Percentiles rank a stretch among this genome's conserved stretches.
phyloP scores from a whole-genome alignment of 1,140 invertebrate genomes.

The Samia ricini region DNA sequence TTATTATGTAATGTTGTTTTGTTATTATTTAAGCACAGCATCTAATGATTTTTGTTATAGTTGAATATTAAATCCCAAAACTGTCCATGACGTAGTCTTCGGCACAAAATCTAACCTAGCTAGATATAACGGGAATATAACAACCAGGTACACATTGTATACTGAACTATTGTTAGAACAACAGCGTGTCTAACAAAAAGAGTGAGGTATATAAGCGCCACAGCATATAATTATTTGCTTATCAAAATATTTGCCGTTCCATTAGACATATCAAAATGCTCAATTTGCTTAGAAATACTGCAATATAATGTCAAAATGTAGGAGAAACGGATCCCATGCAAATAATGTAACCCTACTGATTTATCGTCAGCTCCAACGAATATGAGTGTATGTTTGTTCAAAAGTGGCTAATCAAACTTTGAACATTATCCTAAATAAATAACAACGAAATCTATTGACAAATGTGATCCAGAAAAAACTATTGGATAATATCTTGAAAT shows the following conservation, averaged over 20 bases:
- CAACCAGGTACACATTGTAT: background rate
- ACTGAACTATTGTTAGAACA: background rate
- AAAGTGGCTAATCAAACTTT: slow-evolving; percentile 21
- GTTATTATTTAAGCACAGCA: too few relatives aligned
- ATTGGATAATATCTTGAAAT: too few relatives aligned
- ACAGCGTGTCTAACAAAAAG: background rate
- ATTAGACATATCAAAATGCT: slow-evolving; percentile 51
- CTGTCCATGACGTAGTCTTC: too few relatives aligned
- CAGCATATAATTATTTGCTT: background rate
- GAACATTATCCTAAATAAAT: slow-evolving; percentile 29
- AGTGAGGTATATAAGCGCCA: background rate
- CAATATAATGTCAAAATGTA: slow-evolving; percentile 43
- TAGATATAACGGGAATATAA: too few relatives aligned
- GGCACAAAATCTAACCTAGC: too few relatives aligned
- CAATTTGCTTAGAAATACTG: slow-evolving; percentile 57
- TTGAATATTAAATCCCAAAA: too few relatives aligned
- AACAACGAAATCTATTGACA: slow-evolving; percentile 1
- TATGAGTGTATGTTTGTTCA: slow-evolving; percentile 12
- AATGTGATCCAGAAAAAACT: too few relatives aligned
- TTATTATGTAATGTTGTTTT: too few relatives aligned
- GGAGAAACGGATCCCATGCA: slow-evolving; percentile 37
- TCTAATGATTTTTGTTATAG: too few relatives aligned
- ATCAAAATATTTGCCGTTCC: slow-evolving; percentile 39
- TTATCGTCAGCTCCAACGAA: slow-evolving; percentile 55
- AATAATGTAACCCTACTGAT: slow-evolving; percentile 57